These are phyloP conservation scores for Calephelis virginiensis DNA, from an alignment of 1,140 invertebrate species.

Conservation along the genomic window DNA sequence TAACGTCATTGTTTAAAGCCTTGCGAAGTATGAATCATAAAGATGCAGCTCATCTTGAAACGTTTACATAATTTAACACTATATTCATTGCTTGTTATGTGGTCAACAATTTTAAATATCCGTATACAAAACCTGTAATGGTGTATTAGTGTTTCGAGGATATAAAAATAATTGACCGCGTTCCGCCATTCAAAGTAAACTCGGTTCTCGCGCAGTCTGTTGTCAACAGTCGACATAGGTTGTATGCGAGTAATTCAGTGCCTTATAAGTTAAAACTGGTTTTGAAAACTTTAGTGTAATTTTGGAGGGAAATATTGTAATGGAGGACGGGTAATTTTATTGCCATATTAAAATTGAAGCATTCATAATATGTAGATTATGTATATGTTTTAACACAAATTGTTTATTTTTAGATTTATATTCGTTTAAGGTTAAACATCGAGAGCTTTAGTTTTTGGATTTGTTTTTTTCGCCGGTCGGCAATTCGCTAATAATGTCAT, in stretches of 20 bases:
- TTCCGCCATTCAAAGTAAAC: constrained; percentile 5
- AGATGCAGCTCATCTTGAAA: constrained; percentile 5
- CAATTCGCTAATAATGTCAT: constrained; percentile 51
- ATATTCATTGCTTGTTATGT: not conserved
- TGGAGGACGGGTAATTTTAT: constrained; percentile 33
- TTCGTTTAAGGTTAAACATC: constrained; percentile 43
- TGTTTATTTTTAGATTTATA: constrained; percentile 51
- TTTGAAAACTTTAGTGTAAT: constrained; percentile 20
- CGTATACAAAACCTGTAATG: not conserved
- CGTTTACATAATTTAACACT: no score
- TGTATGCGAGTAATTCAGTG: constrained; percentile 23
- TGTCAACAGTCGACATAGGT: constrained; percentile 17
- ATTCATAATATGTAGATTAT: constrained; percentile 12
- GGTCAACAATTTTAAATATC: not conserved
- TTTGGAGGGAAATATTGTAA: constrained; percentile 19
- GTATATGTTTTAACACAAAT: constrained; percentile 24
- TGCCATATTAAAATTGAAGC: constrained; percentile 8
- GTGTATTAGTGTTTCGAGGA: not conserved
- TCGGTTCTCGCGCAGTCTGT: constrained; percentile 14
- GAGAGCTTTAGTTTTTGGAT: constrained; percentile 38
- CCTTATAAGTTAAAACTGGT: not conserved
- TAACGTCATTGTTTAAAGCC: constrained; percentile 6
- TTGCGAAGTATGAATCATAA: constrained; percentile 4
- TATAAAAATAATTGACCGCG: constrained; percentile 15
- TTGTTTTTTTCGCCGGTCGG: constrained; percentile 23